Percentiles rank a stretch among this genome's conserved stretches.
Evolutionary conservation across 2,797 vertebrate genomes (phyloP).

Genomic region (Gymnothorax reevesii): DNA sequence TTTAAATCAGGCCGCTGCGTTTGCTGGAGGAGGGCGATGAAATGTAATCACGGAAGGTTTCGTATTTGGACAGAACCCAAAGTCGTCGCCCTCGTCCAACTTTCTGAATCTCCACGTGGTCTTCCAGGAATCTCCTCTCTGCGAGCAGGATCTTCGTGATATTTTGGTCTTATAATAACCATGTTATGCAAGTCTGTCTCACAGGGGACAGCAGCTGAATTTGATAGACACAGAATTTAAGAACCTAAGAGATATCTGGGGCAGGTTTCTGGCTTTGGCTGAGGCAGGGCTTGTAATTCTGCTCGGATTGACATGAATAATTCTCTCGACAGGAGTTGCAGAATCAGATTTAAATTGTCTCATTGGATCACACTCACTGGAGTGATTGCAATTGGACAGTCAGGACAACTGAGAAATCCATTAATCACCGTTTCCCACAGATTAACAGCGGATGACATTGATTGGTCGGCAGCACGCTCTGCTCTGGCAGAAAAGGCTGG

Average conservation of each 20-base stretch:
- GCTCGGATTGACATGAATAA: background rate
- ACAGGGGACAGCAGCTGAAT: background rate
- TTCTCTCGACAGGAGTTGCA: background rate
- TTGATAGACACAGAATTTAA: background rate
- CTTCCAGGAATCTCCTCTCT: background rate
- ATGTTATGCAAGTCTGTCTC: conserved; percentile 4
- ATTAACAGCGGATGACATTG: background rate
- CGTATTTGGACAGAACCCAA: background rate
- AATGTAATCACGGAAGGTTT: background rate
- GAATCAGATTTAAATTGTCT: background rate
- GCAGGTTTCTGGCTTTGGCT: conserved; percentile 2
- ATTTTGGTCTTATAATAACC: background rate
- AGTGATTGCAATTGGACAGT: background rate
- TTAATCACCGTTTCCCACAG: background rate
- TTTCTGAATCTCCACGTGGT: background rate
- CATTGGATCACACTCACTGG: background rate
- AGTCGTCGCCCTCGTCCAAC: background rate
- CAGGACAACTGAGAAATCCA: background rate
- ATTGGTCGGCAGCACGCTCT: background rate
- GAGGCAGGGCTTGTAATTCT: background rate
- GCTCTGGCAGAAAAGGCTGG: background rate
- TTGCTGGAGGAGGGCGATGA: background rate
- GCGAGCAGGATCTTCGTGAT: background rate
- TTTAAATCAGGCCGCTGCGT: background rate
- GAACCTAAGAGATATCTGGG: conserved; percentile 6